These are phyloP conservation scores for Cosmorhoe ocellata DNA, from an alignment of 2,888 invertebrate genomes.

Conservation along the genomic window DNA sequence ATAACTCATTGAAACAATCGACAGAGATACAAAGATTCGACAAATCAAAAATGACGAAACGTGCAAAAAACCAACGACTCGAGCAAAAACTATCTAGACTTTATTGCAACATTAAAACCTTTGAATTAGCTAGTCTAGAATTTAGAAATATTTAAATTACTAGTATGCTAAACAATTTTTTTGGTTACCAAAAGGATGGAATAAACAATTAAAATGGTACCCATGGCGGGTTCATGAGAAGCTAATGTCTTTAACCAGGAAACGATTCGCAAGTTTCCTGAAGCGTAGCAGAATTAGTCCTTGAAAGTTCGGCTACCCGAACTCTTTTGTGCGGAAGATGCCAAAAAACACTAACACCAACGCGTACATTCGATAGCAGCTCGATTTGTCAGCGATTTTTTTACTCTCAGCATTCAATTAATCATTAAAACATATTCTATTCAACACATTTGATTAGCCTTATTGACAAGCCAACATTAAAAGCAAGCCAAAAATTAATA, in stretches of 20 bases:
- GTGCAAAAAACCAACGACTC: slow-evolving; percentile 42
- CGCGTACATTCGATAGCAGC: slow-evolving; percentile 57
- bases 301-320: slow-evolving; percentile 74
- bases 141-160: slow-evolving; percentile 53
- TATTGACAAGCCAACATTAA: slow-evolving; percentile 51
- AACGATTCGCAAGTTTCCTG: slow-evolving; percentile 53
- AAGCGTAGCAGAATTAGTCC: slow-evolving; percentile 66
- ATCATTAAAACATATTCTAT: slow-evolving; percentile 56
- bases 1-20: slow-evolving; percentile 49
- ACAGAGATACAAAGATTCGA: slow-evolving; percentile 40
- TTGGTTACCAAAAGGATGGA: slow-evolving; percentile 34
- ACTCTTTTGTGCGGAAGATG: slow-evolving; percentile 60
- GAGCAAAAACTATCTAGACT: slow-evolving; percentile 46
- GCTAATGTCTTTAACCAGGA: slow-evolving; percentile 34
- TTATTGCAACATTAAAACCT: slow-evolving; percentile 46
- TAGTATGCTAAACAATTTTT: slow-evolving; percentile 44
- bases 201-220: slow-evolving; percentile 33
- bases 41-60: slow-evolving; percentile 41
- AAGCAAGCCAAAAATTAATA: slow-evolving; percentile 34
- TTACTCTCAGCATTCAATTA: slow-evolving; percentile 58
- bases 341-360: slow-evolving; percentile 54
- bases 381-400: slow-evolving; percentile 74
- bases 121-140: slow-evolving; percentile 45
- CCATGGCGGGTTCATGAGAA: slow-evolving; percentile 32
- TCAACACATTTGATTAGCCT: slow-evolving; percentile 53